Evolutionary conservation across 2,888 invertebrate genomes (phyloP).

Genomic region (Ophion costatus): DNA sequence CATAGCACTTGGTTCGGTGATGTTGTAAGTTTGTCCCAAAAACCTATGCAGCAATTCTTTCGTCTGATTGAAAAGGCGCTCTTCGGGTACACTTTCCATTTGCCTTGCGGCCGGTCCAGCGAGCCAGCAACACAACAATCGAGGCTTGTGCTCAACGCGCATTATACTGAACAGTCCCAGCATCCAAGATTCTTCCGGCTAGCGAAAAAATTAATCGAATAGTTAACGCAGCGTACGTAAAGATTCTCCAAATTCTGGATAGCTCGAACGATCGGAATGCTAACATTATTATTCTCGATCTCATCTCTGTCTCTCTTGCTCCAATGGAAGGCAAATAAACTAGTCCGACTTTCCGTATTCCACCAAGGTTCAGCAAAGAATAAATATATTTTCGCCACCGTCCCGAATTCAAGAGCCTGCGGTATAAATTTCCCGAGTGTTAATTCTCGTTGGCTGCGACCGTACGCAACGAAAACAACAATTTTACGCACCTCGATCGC

Average conservation of each 20-base stretch:
- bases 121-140: slow-evolving; percentile 88
- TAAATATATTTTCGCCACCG: slow-evolving; percentile 88
- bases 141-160: slow-evolving; percentile 86
- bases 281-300: slow-evolving; percentile 58
- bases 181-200: slow-evolving; percentile 86
- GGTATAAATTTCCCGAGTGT: slow-evolving; percentile 51
- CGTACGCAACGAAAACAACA: background rate
- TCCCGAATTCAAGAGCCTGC: slow-evolving; percentile 87
- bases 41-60: slow-evolving; percentile 85
- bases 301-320: slow-evolving; percentile 83
- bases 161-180: slow-evolving; percentile 87
- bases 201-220: background rate
- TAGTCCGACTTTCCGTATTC: slow-evolving; percentile 74
- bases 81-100: slow-evolving; percentile 86
- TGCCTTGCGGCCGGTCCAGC: slow-evolving; percentile 86
- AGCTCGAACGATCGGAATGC: background rate
- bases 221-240: background rate
- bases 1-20: slow-evolving; percentile 80
- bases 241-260: background rate
- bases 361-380: slow-evolving; percentile 88
- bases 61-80: slow-evolving; percentile 84
- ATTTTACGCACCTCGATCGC: slow-evolving; percentile 83
- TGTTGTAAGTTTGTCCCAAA: slow-evolving; percentile 81
- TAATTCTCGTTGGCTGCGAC: background rate
- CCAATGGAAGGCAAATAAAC: slow-evolving; percentile 86